These are phyloP conservation scores for Artibeus jamaicensis DNA, from an alignment of 2,797 vertebrate genomes.

Conservation along the genomic window DNA sequence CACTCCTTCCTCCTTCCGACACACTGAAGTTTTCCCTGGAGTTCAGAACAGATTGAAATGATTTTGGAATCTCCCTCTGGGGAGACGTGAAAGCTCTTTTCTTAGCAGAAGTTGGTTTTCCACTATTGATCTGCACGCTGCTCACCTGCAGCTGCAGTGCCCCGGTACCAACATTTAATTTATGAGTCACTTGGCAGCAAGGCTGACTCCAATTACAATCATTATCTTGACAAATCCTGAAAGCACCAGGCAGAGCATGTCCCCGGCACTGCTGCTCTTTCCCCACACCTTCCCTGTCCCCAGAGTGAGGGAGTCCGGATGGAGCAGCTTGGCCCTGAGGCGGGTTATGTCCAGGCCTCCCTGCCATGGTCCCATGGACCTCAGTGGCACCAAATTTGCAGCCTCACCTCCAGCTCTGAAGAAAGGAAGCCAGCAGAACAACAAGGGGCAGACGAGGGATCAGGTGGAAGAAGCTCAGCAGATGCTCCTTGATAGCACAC, in stretches of 20 bases:
- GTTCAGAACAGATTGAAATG: constrained; percentile 36
- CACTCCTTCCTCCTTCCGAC: neutral
- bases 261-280: accelerated
- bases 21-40: neutral
- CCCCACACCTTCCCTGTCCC: neutral
- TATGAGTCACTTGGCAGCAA: neutral
- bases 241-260: neutral
- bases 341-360: accelerated
- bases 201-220: neutral
- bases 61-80: neutral
- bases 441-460: accelerated
- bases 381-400: neutral
- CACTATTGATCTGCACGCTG: neutral
- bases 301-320: neutral
- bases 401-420: neutral
- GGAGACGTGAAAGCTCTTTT: neutral
- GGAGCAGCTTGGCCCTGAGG: neutral
- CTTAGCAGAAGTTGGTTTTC: constrained; percentile 43
- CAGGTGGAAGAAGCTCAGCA: accelerated
- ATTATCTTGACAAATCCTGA: constrained; percentile 38
- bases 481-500: neutral
- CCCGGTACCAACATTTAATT: accelerated
- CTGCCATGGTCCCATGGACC: neutral
- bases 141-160: neutral
- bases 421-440: neutral